Percentiles rank a stretch among this genome's conserved stretches.
Conservation (phyloP, 2,888 invertebrate species). For the Octodonta nipae region DNA sequence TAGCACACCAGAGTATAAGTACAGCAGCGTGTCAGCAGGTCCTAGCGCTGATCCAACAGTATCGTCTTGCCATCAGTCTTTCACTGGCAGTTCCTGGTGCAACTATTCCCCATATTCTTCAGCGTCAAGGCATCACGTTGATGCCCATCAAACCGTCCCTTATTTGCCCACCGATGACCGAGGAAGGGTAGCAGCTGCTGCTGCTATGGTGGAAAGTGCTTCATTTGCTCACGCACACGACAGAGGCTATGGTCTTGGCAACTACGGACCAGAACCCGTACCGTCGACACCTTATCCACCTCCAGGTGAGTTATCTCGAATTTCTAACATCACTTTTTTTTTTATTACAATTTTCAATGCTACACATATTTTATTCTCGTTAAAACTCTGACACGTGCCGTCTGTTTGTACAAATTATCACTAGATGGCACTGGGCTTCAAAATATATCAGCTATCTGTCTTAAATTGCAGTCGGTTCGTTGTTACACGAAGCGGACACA, state of each 20-base stretch:
- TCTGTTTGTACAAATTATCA: conserved; percentile 10
- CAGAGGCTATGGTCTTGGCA: conserved; percentile 55
- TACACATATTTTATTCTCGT: too few species aligned
- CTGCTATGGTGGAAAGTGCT: conserved; percentile 45
- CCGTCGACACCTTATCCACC: conserved; percentile 66
- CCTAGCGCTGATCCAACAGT: conserved; percentile 36
- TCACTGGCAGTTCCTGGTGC: conserved; percentile 58
- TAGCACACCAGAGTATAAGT: conserved; percentile 47
- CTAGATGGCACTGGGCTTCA: conserved; percentile 28
- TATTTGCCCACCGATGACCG: conserved; percentile 61
- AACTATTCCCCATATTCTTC: conserved; percentile 52
- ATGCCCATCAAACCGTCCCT: conserved; percentile 46
- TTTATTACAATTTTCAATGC: too few species aligned
- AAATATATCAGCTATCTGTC: too few species aligned
- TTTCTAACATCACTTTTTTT: too few species aligned
- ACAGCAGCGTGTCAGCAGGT: conserved; percentile 38
- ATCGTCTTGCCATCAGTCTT: conserved; percentile 54
- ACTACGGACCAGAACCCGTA: conserved; percentile 59
- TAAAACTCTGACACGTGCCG: conserved; percentile 3
- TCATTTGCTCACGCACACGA: conserved; percentile 55
- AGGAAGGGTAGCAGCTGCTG: conserved; percentile 44
- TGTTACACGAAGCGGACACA: too few species aligned
- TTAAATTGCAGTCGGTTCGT: too few species aligned
- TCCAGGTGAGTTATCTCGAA: conserved; percentile 58
- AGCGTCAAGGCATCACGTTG: conserved; percentile 45